Percentiles rank a stretch among this genome's conserved stretches.
phyloP scores from a whole-genome alignment of 2,888 invertebrate genomes.

The Vanessa cardui region DNA sequence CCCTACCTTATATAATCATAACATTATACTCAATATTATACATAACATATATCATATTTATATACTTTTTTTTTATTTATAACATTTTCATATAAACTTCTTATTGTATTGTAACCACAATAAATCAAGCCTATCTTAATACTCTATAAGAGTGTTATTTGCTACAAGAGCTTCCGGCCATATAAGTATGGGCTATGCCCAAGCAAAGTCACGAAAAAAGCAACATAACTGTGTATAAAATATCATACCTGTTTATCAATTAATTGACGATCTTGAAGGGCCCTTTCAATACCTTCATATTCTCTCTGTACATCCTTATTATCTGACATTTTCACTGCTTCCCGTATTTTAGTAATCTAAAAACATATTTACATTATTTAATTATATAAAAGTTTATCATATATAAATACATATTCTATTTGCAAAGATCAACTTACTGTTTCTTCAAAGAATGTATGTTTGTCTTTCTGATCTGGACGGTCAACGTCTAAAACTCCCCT shows the following conservation, averaged over 20 bases:
- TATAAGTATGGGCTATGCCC: too few relatives aligned
- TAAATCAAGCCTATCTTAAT: too few relatives aligned
- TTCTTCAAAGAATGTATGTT: conserved; percentile 85
- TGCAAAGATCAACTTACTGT: conserved; percentile 74
- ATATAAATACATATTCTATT: too few relatives aligned
- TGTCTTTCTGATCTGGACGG: conserved; percentile 67
- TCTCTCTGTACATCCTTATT: conserved; percentile 81
- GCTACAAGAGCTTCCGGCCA: too few relatives aligned
- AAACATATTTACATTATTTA: conserved; percentile 36
- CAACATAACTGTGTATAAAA: not conserved
- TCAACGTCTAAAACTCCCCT: conserved; percentile 83
- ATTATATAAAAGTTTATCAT: too few relatives aligned
- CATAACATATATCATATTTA: too few relatives aligned
- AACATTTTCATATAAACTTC: too few relatives aligned
- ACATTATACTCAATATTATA: not conserved
- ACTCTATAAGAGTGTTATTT: too few relatives aligned
- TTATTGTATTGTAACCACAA: too few relatives aligned
- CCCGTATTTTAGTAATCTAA: conserved; percentile 79
- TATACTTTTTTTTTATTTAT: too few relatives aligned
- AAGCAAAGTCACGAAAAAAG: too few relatives aligned
- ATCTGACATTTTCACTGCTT: conserved; percentile 70
- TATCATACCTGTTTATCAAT: conserved; percentile 70
- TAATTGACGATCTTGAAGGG: conserved; percentile 78
- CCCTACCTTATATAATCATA: not conserved
- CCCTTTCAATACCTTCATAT: conserved; percentile 80